Evolutionary conservation across 2,797 vertebrate species (phyloP), one percentile per base, ranked within the genome.

Genomic region (Neosilurus mollespiculum): DNA sequence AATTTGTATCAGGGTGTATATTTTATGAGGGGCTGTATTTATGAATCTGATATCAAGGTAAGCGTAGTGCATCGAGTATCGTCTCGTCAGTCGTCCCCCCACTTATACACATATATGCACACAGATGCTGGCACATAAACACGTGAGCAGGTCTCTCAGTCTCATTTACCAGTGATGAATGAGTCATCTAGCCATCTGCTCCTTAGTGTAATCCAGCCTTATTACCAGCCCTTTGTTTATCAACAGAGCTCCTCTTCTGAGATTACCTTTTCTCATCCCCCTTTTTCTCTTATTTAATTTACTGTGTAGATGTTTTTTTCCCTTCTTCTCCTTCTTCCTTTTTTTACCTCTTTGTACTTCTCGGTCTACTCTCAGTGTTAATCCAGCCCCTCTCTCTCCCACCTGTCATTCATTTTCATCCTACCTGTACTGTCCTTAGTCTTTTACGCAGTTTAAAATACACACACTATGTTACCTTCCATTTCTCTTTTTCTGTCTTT

Each of bases 181-280:
- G 91, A 92, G 86, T 92, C 89, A 90, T 30, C 56, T 80, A 81
- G 85, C 92, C 92, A 92, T 93, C 92, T 93, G 92, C 89, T 89
- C 86, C 89, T 80, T 85, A 56, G 86, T 85, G 89, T 82, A 90
- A 88, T 90, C 80, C 87, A 86, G 80, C 87, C 89, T 91, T 88
- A 90, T 92, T 91, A 87, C 85, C 85, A 90, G 88, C 65, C 81
- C 86, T 89, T 89, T 91, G 87, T 91, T 91, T 92, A 88, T 92
- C 84, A 92, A 90, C 78, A 20, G 70, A 73, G 24, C 89, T 89
- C 81, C 81, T 81, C 90, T 90, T 84, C 82, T 81, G 86, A 88
- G 90, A 90, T 37, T 54, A 70, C 84, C 70, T n/a, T 22, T 88
- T 69, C 82, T 49, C 37, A 34, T 59, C 51, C 83, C 54, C 15